phyloP scores from a whole-genome alignment of 1,140 invertebrate genomes.

The Drosophila tsacasi region DNA sequence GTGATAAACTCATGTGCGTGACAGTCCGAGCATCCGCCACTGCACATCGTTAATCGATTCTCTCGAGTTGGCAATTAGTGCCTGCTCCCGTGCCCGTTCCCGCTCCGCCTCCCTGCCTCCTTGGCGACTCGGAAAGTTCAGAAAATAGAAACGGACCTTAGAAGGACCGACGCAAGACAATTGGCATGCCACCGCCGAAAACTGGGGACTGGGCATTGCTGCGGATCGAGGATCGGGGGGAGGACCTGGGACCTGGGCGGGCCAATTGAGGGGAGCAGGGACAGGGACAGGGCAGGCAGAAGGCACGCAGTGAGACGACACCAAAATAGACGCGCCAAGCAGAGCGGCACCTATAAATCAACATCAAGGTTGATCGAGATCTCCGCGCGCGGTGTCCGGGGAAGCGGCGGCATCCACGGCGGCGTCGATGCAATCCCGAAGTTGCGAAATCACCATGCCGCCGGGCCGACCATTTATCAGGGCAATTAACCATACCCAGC shows the following conservation, averaged over 20 bases:
- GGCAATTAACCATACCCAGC: conserved; percentile 70
- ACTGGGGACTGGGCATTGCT: conserved; percentile 8
- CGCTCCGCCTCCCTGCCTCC: conserved; percentile 5
- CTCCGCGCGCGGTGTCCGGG: conserved; percentile 69
- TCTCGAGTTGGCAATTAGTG: conserved; percentile 32
- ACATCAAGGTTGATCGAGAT: conserved; percentile 83
- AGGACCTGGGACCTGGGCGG: conserved; percentile 17
- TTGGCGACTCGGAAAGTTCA: conserved; percentile 58
- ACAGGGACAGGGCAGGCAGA: conserved; percentile 40
- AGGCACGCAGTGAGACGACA: conserved; percentile 56
- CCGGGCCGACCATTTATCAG: conserved; percentile 63
- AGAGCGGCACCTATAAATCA: conserved; percentile 81
- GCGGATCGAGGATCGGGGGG: not conserved
- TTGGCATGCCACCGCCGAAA: conserved; percentile 47
- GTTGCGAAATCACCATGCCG: conserved; percentile 65
- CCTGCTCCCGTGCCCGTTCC: not conserved
- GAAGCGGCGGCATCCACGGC: conserved; percentile 60
- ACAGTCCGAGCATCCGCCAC: conserved; percentile 27
- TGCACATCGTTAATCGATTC: conserved; percentile 35
- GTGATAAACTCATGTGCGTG: conserved; percentile 70
- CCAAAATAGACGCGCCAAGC: conserved; percentile 67
- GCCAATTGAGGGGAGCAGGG: conserved; percentile 10
- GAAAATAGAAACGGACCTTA: conserved; percentile 87
- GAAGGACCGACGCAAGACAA: conserved; percentile 81
- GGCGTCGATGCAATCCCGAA: conserved; percentile 42